Conservation (phyloP, 1,140 invertebrate genomes). For the honey bee (Apis mellifera) region Amel_HAv3.1 CM009932.2:11080501-11081000, state of each 20-base stretch:
- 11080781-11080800: too few relatives aligned
- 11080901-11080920: too few relatives aligned
- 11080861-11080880: too few relatives aligned
- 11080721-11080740: slow-evolving; percentile 40
- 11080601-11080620: not conserved
- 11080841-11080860: not conserved
- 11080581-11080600: slow-evolving; percentile 39
- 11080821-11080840: not conserved
- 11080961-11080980: not conserved
- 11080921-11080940: not conserved
- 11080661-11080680: slow-evolving; percentile 10
- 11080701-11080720: slow-evolving; percentile 13
- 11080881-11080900: too few relatives aligned
- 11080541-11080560: slow-evolving; percentile 66
- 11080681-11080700: slow-evolving; percentile 10
- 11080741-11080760: slow-evolving; percentile 30
- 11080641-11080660: too few relatives aligned
- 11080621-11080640: too few relatives aligned
- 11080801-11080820: not conserved
- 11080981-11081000: not conserved
- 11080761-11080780: slow-evolving; percentile 9
- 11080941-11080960: not conserved
- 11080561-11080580: slow-evolving; percentile 52
- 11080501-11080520: slow-evolving; percentile 68
- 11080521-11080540: slow-evolving; percentile 68